These are phyloP conservation scores for Myopa tessellatipennis DNA, from an alignment of 2,888 invertebrate genomes.

Conservation along the genomic window DNA sequence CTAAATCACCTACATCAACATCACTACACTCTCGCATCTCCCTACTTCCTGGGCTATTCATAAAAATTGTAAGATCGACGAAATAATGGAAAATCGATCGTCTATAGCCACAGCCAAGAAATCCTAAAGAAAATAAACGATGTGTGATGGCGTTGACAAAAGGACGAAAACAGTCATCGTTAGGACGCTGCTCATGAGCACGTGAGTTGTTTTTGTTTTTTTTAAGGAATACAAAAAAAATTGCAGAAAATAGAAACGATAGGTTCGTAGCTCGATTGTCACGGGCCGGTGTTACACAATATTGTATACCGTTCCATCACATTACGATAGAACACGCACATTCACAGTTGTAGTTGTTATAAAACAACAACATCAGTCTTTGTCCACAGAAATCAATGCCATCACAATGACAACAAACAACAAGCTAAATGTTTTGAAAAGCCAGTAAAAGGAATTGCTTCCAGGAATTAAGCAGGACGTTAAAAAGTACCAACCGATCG, in stretches of 20 bases:
- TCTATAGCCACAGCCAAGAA: constrained; percentile 48
- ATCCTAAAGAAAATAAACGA: constrained; percentile 55
- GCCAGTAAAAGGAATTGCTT: constrained; percentile 65
- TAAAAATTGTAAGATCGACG: constrained; percentile 37
- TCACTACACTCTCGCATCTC: neutral
- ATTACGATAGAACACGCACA: constrained; percentile 9
- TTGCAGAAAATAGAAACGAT: constrained; percentile 48
- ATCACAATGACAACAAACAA: constrained; percentile 41
- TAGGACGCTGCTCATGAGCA: neutral
- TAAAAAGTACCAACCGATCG: constrained; percentile 39
- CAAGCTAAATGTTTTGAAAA: constrained; percentile 65
- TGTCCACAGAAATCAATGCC: constrained; percentile 32
- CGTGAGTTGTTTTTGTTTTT: constrained; percentile 42
- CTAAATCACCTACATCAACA: constrained; percentile 26
- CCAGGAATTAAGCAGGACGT: constrained; percentile 52
- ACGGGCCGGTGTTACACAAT: constrained; percentile 65
- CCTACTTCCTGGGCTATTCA: constrained; percentile 39
- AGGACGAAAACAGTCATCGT: constrained; percentile 50
- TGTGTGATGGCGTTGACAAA: constrained; percentile 66
- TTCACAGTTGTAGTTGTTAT: neutral
- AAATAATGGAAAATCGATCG: constrained; percentile 45
- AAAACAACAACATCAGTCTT: constrained; percentile 19
- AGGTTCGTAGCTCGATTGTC: constrained; percentile 66
- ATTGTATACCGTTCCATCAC: constrained; percentile 46
- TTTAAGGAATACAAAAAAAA: constrained; percentile 44